phyloP scores from a whole-genome alignment of 1,140 invertebrate genomes.

The Halesus radiatus region DNA sequence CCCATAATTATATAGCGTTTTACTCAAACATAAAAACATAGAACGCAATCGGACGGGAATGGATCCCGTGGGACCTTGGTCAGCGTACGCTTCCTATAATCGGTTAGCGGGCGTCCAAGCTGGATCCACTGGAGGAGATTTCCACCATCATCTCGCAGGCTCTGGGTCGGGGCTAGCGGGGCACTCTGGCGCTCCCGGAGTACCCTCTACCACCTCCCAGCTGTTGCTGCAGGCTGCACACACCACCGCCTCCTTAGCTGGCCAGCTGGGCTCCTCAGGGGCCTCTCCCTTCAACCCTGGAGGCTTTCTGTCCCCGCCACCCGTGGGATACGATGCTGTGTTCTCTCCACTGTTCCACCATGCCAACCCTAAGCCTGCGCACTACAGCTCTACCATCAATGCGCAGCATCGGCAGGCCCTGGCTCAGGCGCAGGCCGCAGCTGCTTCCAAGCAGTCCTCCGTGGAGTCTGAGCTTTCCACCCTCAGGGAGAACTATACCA shows the following conservation, averaged over 20 bases:
- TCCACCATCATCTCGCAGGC: slow-evolving; percentile 75
- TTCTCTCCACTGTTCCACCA: slow-evolving; percentile 81
- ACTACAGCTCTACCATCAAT: slow-evolving; percentile 73
- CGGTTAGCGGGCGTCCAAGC: slow-evolving; percentile 75
- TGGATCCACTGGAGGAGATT: slow-evolving; percentile 73
- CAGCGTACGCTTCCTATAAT: slow-evolving; percentile 81
- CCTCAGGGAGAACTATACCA: slow-evolving; percentile 72
- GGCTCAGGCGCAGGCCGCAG: slow-evolving; percentile 68
- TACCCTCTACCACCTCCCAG: slow-evolving; percentile 74
- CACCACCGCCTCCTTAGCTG: slow-evolving; percentile 73
- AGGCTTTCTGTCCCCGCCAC: slow-evolving; percentile 78
- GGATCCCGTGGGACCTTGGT: slow-evolving; percentile 86
- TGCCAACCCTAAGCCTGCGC: slow-evolving; percentile 75
- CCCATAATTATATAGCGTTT: slow-evolving; percentile 35
- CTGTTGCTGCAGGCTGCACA: slow-evolving; percentile 75
- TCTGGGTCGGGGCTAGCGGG: slow-evolving; percentile 66
- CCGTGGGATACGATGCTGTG: slow-evolving; percentile 79
- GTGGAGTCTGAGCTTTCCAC: slow-evolving; percentile 74
- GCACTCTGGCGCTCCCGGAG: slow-evolving; percentile 64
- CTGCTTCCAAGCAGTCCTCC: slow-evolving; percentile 69
- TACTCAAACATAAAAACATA: background rate
- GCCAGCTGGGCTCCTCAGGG: slow-evolving; percentile 70
- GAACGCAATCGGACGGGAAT: slow-evolving; percentile 66
- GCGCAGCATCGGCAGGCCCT: slow-evolving; percentile 73
- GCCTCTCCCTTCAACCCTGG: slow-evolving; percentile 78